Conservation (phyloP, 2,888 invertebrate species). For the Ophion obscuratus region DNA sequence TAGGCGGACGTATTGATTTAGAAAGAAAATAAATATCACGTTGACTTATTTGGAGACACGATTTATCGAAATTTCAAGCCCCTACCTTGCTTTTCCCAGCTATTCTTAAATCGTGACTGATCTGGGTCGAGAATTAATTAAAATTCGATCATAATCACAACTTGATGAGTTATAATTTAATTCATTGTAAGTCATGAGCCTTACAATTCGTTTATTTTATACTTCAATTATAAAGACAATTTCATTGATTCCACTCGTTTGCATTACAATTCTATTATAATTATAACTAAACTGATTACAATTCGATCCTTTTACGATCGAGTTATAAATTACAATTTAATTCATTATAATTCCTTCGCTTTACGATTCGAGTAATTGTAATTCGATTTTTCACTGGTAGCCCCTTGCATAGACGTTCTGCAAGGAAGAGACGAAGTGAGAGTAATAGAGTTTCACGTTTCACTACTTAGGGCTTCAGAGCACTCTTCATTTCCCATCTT, state of each 20-base stretch:
- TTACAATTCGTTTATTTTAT: neutral
- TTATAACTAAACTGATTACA: neutral
- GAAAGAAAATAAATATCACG: neutral
- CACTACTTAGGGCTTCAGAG: conserved; percentile 33
- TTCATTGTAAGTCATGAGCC: neutral
- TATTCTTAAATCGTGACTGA: neutral
- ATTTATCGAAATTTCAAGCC: neutral
- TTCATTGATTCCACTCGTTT: neutral
- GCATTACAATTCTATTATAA: neutral
- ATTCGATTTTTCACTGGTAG: neutral
- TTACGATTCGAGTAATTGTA: neutral
- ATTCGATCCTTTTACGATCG: neutral
- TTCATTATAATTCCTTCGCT: neutral
- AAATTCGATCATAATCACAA: neutral
- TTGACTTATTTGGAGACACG: neutral
- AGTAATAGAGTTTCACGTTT: conserved; percentile 55
- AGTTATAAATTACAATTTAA: neutral
- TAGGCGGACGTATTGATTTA: neutral
- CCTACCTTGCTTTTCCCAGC: neutral
- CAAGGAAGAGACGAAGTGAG: conserved; percentile 40
- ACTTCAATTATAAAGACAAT: neutral
- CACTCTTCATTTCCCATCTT: conserved; percentile 58
- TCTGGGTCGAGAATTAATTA: neutral
- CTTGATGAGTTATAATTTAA: neutral
- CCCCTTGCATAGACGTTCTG: neutral